Evolutionary conservation across 2,797 vertebrate species (phyloP).

Genomic region (Syncerus caffer): DNA sequence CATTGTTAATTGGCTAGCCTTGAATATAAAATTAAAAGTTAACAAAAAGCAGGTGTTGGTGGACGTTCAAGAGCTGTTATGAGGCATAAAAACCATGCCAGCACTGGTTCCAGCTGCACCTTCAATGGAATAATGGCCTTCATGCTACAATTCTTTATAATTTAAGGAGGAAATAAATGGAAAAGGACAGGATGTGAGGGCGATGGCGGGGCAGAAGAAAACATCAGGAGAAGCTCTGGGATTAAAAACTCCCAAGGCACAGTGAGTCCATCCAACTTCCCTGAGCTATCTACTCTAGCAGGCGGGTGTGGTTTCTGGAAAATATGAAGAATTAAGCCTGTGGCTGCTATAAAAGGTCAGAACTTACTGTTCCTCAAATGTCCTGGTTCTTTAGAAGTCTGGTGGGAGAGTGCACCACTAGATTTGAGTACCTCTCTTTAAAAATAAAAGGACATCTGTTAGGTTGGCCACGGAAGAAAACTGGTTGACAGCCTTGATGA

Average conservation of each 20-base stretch:
- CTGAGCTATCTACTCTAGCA: background rate
- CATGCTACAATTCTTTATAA: background rate
- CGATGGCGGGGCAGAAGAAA: background rate
- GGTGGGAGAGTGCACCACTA: background rate
- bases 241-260: slow-evolving; percentile 21
- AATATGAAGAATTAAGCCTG: slow-evolving; percentile 54
- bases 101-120: background rate
- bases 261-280: background rate
- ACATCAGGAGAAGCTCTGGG: background rate
- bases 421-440: background rate
- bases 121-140: background rate
- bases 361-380: slow-evolving; percentile 54
- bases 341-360: slow-evolving; percentile 40
- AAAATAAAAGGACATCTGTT: slow-evolving; percentile 13
- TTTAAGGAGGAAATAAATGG: background rate
- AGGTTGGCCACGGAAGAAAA: background rate
- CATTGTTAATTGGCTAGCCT: background rate
- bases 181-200: background rate
- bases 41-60: background rate
- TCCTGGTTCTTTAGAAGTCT: slow-evolving; percentile 11
- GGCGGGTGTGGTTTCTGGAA: slow-evolving; percentile 40
- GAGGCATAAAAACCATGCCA: background rate
- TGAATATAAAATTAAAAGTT: background rate
- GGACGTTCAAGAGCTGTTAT: accelerated
- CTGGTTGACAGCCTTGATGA: background rate